These are phyloP conservation scores for Morpho deidamia DNA, from an alignment of 2,888 invertebrate genomes.

Conservation along the genomic window DNA sequence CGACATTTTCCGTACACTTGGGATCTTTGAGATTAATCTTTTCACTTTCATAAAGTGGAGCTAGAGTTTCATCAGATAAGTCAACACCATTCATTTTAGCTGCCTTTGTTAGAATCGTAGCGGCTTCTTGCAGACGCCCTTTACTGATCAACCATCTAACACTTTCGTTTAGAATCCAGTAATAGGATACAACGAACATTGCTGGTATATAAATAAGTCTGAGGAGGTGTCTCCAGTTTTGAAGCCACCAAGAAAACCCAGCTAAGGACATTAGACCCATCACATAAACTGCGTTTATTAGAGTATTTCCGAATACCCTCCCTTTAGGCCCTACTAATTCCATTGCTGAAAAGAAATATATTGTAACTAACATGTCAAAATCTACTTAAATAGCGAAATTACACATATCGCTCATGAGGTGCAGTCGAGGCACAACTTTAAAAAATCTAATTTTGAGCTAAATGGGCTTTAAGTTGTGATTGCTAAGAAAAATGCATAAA, in stretches of 20 bases:
- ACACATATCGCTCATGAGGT: too few relatives aligned
- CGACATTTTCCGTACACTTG: constrained; percentile 23
- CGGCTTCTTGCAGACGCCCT: constrained; percentile 81
- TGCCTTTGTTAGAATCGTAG: constrained; percentile 80
- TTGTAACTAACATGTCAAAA: too few relatives aligned
- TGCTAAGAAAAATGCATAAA: too few relatives aligned
- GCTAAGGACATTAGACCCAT: constrained; percentile 84
- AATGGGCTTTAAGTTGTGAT: too few relatives aligned
- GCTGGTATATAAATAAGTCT: constrained; percentile 84
- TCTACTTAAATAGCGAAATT: too few relatives aligned
- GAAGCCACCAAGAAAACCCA: constrained; percentile 81
- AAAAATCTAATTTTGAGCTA: too few relatives aligned
- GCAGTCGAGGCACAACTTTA: too few relatives aligned
- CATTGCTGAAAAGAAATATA: constrained; percentile 75
- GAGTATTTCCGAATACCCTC: constrained; percentile 85
- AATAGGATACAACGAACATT: constrained; percentile 81
- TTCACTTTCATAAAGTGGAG: constrained; percentile 49
- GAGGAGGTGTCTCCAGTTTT: constrained; percentile 84
- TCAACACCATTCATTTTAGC: constrained; percentile 80
- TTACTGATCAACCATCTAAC: constrained; percentile 87
- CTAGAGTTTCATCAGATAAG: constrained; percentile 58
- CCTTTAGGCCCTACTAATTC: constrained; percentile 88
- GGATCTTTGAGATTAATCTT: constrained; percentile 27
- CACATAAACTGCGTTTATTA: constrained; percentile 85
- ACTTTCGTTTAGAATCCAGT: constrained; percentile 86